Evolutionary conservation across 1,140 invertebrate species (phyloP).

Genomic region (Helicoverpa armigera): DNA sequence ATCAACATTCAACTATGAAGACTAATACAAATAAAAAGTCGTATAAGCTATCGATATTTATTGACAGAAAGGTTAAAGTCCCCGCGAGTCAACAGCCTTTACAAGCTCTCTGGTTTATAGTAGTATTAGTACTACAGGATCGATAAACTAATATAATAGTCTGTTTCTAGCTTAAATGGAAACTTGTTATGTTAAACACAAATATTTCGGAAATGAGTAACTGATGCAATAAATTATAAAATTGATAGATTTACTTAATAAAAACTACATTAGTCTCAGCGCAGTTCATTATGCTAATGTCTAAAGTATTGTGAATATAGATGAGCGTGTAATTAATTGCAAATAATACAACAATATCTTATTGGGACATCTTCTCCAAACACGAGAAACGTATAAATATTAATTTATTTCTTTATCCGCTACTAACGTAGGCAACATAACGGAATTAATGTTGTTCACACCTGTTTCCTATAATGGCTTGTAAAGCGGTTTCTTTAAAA

Average conservation of each 20-base stretch:
- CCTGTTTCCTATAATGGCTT: too few species aligned
- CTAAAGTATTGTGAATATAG: slow-evolving; percentile 12
- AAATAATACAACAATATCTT: slow-evolving; percentile 31
- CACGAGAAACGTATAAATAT: background rate
- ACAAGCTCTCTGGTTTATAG: too few species aligned
- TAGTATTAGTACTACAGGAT: background rate
- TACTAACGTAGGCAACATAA: too few species aligned
- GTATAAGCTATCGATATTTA: too few species aligned
- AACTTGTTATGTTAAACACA: background rate
- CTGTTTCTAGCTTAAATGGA: background rate
- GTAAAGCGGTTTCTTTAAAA: too few species aligned
- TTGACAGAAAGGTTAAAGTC: too few species aligned
- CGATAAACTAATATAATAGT: background rate
- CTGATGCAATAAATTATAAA: background rate
- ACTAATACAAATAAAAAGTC: too few species aligned
- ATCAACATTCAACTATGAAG: too few species aligned
- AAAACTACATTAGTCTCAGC: slow-evolving; percentile 5
- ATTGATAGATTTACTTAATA: slow-evolving; percentile 13
- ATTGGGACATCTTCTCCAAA: background rate
- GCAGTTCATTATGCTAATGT: slow-evolving; percentile 31
- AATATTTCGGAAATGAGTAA: background rate
- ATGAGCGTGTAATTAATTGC: slow-evolving; percentile 25
- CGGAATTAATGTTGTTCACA: too few species aligned
- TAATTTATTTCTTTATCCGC: background rate
- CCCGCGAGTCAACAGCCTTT: too few species aligned